phyloP scores from a whole-genome alignment of 2,113 vertebrate genomes.

The Myotis davidii region DNA sequence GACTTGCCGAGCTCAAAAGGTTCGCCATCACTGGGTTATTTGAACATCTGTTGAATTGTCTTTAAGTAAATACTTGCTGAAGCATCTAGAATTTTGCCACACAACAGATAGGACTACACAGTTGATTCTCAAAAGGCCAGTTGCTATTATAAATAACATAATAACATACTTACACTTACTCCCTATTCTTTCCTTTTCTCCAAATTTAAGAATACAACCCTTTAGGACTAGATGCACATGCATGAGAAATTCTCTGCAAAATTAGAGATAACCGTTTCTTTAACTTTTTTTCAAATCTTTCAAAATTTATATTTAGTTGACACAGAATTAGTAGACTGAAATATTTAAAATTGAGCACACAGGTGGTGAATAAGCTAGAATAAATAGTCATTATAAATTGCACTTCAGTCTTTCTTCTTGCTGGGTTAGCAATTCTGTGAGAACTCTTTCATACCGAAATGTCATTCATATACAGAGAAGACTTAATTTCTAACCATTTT shows the following conservation, averaged over 20 bases:
- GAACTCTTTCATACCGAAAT: background rate
- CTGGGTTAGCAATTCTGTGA: background rate
- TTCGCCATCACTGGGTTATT: background rate
- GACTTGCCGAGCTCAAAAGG: no score
- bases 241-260: background rate
- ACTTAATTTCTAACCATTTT: background rate
- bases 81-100: background rate
- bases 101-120: background rate
- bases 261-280: background rate
- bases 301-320: background rate
- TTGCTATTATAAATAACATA: background rate
- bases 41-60: background rate
- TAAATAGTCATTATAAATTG: background rate
- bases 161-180: background rate
- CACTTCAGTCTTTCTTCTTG: background rate
- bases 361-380: background rate
- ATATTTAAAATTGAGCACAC: background rate
- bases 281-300: constrained; percentile 16
- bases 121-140: background rate
- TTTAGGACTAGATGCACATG: background rate
- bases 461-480: background rate
- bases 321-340: background rate
- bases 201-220: background rate
- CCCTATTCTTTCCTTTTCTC: background rate
- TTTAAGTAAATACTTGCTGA: constrained; percentile 6